Percentiles rank a stretch among this genome's conserved stretches.
phyloP scores from a whole-genome alignment of 2,113 vertebrate genomes.

The Euleptes europaea region DNA sequence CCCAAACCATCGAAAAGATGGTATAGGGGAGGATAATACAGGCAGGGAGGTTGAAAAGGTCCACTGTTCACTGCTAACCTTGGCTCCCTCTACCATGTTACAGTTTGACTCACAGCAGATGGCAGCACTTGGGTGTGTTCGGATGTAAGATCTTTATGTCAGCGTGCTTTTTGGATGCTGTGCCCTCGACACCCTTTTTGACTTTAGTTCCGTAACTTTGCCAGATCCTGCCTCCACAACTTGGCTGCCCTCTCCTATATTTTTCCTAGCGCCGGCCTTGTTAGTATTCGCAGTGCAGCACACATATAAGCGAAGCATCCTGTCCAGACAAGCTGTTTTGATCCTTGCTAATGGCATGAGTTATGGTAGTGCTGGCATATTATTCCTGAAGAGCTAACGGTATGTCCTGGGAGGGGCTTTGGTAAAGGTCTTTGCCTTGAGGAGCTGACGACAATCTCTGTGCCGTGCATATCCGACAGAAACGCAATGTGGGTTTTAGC shows the following conservation, averaged over 20 bases:
- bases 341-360: background rate
- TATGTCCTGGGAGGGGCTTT: background rate
- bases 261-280: background rate
- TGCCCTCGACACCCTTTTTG: background rate
- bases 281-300: background rate
- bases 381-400: background rate
- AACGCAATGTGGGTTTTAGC: background rate
- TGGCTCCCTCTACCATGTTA: background rate
- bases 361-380: background rate
- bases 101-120: background rate
- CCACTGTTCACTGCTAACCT: background rate
- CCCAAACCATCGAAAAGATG: background rate
- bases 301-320: background rate
- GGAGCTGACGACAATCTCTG: background rate
- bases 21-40: background rate
- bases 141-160: background rate
- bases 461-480: fast-evolving
- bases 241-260: background rate
- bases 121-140: background rate
- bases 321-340: background rate
- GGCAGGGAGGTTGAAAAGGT: background rate
- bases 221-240: background rate
- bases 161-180: background rate
- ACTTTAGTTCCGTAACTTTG: background rate
- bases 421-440: background rate